These are phyloP conservation scores for Adineta ricciae DNA, from an alignment of 2,888 invertebrate species.

Conservation along the genomic window DNA sequence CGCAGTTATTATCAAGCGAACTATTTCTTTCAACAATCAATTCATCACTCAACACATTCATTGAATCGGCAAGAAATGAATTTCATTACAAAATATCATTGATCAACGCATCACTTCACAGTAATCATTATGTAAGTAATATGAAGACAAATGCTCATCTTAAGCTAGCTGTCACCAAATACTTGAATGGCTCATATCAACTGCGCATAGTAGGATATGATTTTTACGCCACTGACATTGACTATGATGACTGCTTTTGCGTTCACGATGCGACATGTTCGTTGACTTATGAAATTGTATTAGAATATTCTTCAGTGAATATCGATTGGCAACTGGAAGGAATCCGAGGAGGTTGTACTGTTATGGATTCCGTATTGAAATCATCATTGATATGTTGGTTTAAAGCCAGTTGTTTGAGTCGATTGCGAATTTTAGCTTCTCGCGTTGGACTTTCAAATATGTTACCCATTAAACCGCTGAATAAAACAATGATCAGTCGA, in stretches of 20 bases:
- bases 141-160: background rate
- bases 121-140: background rate
- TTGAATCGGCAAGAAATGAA: background rate
- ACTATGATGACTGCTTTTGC: background rate
- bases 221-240: too few species aligned
- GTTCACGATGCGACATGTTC: background rate
- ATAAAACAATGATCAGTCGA: too few species aligned
- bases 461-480: too few species aligned
- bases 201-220: too few species aligned
- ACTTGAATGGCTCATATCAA: too few species aligned
- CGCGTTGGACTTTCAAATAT: background rate
- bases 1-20: too few species aligned
- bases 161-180: too few species aligned
- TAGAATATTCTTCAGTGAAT: fast-evolving
- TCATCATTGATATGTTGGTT: background rate
- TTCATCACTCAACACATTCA: background rate
- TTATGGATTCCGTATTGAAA: background rate
- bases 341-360: background rate
- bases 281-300: background rate
- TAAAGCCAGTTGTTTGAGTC: background rate
- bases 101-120: background rate
- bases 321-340: background rate
- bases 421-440: background rate
- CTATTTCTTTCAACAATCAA: too few species aligned
- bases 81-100: background rate